Evolutionary conservation across 2,888 invertebrate species (phyloP).

Genomic region (Megastigmus dorsalis): DNA sequence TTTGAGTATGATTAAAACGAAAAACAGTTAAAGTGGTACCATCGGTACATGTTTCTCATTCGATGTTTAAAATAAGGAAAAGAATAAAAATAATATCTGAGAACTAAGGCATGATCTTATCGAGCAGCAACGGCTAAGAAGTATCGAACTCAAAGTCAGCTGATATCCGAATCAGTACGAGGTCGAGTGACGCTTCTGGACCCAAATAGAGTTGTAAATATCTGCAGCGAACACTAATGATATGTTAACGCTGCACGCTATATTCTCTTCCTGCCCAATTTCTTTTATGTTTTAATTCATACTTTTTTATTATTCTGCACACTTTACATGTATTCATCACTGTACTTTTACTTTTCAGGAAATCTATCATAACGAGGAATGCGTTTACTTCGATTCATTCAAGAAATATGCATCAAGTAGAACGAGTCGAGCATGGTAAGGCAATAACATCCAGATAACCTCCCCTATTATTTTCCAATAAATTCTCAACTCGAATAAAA

Average conservation of each 20-base stretch:
- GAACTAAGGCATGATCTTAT: background rate
- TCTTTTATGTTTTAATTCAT: background rate
- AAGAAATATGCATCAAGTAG: no score
- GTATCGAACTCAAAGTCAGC: background rate
- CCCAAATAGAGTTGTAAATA: no score
- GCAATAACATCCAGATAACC: no score
- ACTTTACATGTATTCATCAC: no score
- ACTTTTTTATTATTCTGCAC: background rate
- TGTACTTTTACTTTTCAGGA: no score
- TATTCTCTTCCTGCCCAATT: background rate
- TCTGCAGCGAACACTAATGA: background rate
- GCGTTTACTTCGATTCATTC: no score
- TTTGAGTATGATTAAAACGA: no score
- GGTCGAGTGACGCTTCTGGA: conserved; percentile 7
- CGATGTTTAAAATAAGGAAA: background rate
- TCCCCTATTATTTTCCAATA: no score
- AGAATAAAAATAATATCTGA: background rate
- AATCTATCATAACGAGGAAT: no score
- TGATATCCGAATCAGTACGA: conserved; percentile 14
- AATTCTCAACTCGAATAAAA: no score
- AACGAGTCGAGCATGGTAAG: no score
- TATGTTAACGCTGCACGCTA: background rate
- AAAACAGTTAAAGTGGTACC: no score
- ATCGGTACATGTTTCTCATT: background rate
- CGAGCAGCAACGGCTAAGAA: background rate